Evolutionary conservation across 2,888 invertebrate species (phyloP).

Genomic region (Protophormia terraenovae): DNA sequence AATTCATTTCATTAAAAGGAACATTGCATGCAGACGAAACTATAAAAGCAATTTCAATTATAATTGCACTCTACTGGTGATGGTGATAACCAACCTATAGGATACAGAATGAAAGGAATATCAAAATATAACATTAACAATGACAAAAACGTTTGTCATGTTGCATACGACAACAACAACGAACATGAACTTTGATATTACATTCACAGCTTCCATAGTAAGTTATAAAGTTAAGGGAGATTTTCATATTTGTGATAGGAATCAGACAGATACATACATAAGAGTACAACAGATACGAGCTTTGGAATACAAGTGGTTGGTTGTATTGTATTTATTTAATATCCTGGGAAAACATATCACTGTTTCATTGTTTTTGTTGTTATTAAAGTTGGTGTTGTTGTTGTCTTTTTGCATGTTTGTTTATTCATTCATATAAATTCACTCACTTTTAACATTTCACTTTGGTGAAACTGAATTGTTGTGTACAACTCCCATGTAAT

Average conservation of each 20-base stretch:
- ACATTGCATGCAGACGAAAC: constrained; percentile 38
- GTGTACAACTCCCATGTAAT: constrained; percentile 72
- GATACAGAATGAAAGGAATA: constrained; percentile 28
- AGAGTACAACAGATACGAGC: neutral
- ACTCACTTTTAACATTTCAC: constrained; percentile 41
- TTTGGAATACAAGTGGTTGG: too few relatives aligned
- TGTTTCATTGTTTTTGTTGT: constrained; percentile 32
- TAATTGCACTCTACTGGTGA: constrained; percentile 30
- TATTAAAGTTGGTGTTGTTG: neutral
- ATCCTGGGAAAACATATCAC: constrained; percentile 67
- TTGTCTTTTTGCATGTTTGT: constrained; percentile 32
- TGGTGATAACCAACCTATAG: neutral
- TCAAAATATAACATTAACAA: constrained; percentile 58
- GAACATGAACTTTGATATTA: constrained; percentile 49
- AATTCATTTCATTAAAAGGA: constrained; percentile 68
- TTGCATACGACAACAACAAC: constrained; percentile 24
- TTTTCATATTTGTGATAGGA: constrained; percentile 4
- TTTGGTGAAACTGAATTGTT: constrained; percentile 21
- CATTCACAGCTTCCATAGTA: neutral
- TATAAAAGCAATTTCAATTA: constrained; percentile 65
- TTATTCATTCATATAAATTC: constrained; percentile 43
- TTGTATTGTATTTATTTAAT: constrained; percentile 46
- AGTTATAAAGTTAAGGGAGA: constrained; percentile 12
- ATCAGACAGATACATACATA: constrained; percentile 1
- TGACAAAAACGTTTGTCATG: constrained; percentile 51